These are phyloP conservation scores for Ochropacha duplaris DNA, from an alignment of 2,888 invertebrate genomes.

Conservation along the genomic window DNA sequence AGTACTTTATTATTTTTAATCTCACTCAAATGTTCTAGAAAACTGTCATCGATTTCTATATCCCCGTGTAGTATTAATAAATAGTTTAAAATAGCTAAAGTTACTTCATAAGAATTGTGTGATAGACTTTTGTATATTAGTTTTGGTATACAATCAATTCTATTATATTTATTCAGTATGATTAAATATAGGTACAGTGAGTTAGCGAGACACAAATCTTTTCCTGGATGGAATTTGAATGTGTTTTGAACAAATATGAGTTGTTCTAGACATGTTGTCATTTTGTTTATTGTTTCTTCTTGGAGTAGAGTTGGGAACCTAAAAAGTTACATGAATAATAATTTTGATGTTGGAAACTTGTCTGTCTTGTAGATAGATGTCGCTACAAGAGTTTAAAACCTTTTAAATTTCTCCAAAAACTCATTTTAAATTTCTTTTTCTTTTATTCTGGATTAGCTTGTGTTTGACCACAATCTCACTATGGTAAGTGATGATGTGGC, in stretches of 20 bases:
- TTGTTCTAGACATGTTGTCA: conserved; percentile 30
- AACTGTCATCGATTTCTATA: conserved; percentile 36
- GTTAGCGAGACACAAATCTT: conserved; percentile 51
- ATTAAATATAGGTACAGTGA: conserved; percentile 37
- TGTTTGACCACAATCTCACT: no score
- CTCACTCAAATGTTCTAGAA: conserved; percentile 42
- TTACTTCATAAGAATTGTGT: conserved; percentile 48
- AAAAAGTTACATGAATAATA: conserved; percentile 24
- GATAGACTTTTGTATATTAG: conserved; percentile 31
- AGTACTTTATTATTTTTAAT: conserved; percentile 26
- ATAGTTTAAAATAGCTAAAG: conserved; percentile 41
- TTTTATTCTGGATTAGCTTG: no score
- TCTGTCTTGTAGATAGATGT: no score
- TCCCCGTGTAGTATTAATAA: conserved; percentile 39
- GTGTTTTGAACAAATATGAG: conserved; percentile 34
- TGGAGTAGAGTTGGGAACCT: conserved; percentile 47
- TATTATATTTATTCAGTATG: conserved; percentile 24
- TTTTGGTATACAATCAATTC: conserved; percentile 12
- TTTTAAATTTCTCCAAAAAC: no score
- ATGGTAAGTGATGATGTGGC: no score
- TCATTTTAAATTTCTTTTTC: no score
- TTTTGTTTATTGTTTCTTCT: conserved; percentile 21
- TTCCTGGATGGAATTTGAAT: conserved; percentile 36
- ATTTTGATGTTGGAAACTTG: no score
- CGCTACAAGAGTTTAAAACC: no score